A percentile compares a stretch with the other conserved stretches of the same genome.
Conservation (phyloP, 2,113 vertebrate genomes). For the Rissa tridactyla region DNA sequence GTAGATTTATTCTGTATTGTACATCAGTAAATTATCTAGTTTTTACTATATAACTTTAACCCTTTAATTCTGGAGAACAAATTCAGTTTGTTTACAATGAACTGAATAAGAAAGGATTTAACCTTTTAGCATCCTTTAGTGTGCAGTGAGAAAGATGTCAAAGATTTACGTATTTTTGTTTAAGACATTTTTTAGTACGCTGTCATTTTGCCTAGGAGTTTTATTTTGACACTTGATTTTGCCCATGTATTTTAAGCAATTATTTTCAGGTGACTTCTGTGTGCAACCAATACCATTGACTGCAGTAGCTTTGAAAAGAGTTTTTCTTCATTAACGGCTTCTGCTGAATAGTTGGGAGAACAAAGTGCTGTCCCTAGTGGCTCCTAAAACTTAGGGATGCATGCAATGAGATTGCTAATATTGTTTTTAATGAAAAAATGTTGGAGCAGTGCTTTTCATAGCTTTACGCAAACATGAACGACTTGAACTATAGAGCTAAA, state of each 20-base stretch:
- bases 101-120: neutral
- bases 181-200: neutral
- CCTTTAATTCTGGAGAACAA: neutral
- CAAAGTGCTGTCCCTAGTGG: neutral
- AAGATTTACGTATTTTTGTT: neutral
- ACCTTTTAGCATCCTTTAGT: neutral
- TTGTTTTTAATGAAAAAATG: slow-evolving; percentile 15
- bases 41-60: neutral
- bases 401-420: neutral
- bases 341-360: neutral
- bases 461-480: neutral
- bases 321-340: slow-evolving; percentile 11
- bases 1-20: neutral
- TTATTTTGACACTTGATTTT: neutral
- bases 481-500: neutral
- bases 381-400: neutral
- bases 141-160: neutral
- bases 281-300: neutral
- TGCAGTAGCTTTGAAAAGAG: neutral
- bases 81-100: neutral
- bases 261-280: neutral
- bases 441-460: neutral
- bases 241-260: neutral
- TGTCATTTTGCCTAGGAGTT: neutral
- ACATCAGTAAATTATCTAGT: neutral